Evolutionary conservation across 2,113 vertebrate species (phyloP).

Genomic region (Natator depressus): DNA sequence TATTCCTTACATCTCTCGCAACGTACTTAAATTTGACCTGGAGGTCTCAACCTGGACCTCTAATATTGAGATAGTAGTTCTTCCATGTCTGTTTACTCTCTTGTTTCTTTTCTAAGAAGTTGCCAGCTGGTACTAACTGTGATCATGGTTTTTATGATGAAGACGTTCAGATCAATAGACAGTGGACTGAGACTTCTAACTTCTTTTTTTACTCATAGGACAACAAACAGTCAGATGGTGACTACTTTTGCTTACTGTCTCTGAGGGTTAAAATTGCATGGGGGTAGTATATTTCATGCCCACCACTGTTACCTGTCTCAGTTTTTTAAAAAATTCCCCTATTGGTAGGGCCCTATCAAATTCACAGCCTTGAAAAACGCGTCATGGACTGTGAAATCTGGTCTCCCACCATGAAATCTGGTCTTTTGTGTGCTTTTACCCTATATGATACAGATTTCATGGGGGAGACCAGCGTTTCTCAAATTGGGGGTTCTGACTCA

Average conservation of each 20-base stretch:
- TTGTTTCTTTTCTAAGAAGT: background rate
- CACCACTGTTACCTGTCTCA: background rate
- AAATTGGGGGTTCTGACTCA: too few species aligned
- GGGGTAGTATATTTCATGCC: background rate
- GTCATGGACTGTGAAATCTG: too few species aligned
- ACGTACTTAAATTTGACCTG: background rate
- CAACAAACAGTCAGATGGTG: background rate
- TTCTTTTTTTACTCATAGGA: background rate
- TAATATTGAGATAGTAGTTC: background rate
- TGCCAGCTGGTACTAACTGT: background rate
- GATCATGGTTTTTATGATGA: background rate
- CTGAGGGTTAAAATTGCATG: background rate
- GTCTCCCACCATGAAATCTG: too few species aligned
- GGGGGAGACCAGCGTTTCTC: too few species aligned
- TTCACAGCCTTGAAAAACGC: too few species aligned
- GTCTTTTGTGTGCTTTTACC: too few species aligned
- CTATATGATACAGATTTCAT: too few species aligned
- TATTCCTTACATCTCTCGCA: background rate
- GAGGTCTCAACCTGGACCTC: background rate
- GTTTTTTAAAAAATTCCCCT: background rate
- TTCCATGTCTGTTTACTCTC: background rate
- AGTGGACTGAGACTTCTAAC: background rate
- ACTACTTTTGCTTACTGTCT: background rate
- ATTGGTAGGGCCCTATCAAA: too few species aligned
- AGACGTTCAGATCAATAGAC: background rate